These are phyloP conservation scores for Lynx canadensis DNA, from an alignment of 2,113 vertebrate genomes.

Conservation along the genomic window DNA sequence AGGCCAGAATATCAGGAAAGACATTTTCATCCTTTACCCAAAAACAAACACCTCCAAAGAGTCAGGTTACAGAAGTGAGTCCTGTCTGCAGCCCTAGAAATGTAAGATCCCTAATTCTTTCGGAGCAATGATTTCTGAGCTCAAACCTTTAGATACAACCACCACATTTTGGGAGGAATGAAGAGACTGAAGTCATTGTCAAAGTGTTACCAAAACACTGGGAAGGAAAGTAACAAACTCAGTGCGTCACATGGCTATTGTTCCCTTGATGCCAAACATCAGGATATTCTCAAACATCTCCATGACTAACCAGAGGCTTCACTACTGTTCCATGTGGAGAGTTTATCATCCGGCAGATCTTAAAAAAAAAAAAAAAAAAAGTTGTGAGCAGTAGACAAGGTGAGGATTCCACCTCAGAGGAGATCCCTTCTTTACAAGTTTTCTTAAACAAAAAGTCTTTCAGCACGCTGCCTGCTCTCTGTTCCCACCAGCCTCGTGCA, in stretches of 20 bases:
- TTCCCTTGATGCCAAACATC: background rate
- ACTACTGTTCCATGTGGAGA: background rate
- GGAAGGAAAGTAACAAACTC: background rate
- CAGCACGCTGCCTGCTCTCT: background rate
- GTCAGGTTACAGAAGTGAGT: background rate
- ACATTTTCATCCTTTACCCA: conserved; percentile 32
- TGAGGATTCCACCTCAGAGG: conserved; percentile 43
- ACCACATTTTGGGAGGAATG: background rate
- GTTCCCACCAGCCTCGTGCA: background rate
- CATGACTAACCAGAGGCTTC: background rate
- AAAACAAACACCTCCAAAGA: background rate
- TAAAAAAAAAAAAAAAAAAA: background rate
- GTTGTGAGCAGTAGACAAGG: background rate
- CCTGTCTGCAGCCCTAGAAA: background rate
- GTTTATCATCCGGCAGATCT: background rate
- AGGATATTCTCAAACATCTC: conserved; percentile 26
- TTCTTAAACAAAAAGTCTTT: conserved; percentile 72
- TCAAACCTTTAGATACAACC: background rate
- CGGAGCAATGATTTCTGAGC: background rate
- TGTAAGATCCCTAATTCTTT: background rate
- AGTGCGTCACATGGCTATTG: background rate
- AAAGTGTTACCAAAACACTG: conserved; percentile 20
- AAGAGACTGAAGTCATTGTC: background rate
- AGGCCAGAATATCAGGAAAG: conserved; percentile 24
- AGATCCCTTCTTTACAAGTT: conserved; percentile 68